Base-by-base conservation (phyloP, 1,140 invertebrate genomes). In the Atta texana region DNA sequence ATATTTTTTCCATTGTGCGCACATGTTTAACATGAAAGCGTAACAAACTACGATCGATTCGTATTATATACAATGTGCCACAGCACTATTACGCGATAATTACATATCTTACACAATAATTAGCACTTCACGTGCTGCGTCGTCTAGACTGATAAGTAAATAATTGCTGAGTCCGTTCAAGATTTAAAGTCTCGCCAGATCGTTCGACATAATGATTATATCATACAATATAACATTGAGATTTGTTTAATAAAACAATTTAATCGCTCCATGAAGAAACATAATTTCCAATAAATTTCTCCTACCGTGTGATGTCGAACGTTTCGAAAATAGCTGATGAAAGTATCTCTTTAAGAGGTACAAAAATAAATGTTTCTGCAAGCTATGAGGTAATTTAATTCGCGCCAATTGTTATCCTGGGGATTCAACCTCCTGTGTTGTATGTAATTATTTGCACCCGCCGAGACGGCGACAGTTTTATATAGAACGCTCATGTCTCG, bases 61-160 rank as follows among this genome's bases (percentile, higher is more conserved):
- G 39, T 63, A 75, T 34, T 34, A 82, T 61, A 16, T 74, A n/a
- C 53, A 49, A 34, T 44, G 18, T 31, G 64, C n/a, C 78, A 14
- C 18, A 12, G 24, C 39, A 55, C 8, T 57, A 63, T 84, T 75
- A 75, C n/a, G 57, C 80, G 80, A 75, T 84, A 84, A 75, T 84
- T 84, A 51, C 55, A 34, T 72, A 82, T 72, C 53, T 74, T 18
- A 53, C 24, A 24, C 68, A 24, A 82, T 82, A 82, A 82, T 82
- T 82, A 74, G 55, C 24, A 34, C 55, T 69, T 84, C 80, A 75
- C 55, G 68, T 34, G 53, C 51, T 14, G 21, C 72, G 59, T 80
- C 51, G 39, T 59, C 34, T 44, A 53, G 75, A 44, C 28, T 28
- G 77, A 86, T 82, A 78, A 24, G 18, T 44, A 51, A 63, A 51